Percentiles rank a stretch among this genome's conserved stretches.
Conservation (phyloP, 1,140 invertebrate species). For the Lepidurus packardi region DNA sequence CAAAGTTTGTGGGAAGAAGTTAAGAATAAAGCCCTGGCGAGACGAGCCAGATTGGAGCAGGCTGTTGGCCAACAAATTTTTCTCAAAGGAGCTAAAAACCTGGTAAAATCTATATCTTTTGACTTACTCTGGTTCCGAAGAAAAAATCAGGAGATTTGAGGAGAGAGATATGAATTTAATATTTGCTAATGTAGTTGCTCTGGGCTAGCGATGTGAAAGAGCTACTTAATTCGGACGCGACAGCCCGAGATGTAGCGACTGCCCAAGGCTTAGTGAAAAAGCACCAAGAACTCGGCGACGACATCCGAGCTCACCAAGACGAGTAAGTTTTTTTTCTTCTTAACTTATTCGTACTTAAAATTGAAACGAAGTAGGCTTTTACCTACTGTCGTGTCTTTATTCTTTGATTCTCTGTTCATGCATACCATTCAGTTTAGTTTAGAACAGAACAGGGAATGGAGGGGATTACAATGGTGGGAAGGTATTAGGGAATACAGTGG, state of each 20-base stretch:
- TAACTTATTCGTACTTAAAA: neutral
- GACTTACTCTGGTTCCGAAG: constrained; percentile 20
- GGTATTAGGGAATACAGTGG: too few relatives aligned
- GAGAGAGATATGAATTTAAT: neutral
- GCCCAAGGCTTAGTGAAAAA: constrained; percentile 85
- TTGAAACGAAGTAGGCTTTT: neutral
- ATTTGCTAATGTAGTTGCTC: constrained; percentile 48
- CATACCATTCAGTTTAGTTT: too few relatives aligned
- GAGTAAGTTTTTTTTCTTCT: constrained; percentile 52
- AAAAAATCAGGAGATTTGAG: neutral
- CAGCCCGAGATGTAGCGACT: constrained; percentile 78
- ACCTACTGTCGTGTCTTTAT: constrained; percentile 33
- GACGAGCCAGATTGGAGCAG: constrained; percentile 75
- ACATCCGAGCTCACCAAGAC: constrained; percentile 83
- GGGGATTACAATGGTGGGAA: too few relatives aligned
- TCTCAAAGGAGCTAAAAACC: constrained; percentile 72
- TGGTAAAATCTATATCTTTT: constrained; percentile 45
- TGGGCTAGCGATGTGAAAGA: constrained; percentile 76
- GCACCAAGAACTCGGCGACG: constrained; percentile 82
- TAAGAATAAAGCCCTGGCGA: constrained; percentile 69
- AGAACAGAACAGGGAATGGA: too few relatives aligned
- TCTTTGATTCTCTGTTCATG: constrained; percentile 47
- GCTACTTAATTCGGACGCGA: constrained; percentile 71
- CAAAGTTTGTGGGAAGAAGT: constrained; percentile 81
- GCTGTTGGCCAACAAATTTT: constrained; percentile 93